Conservation (phyloP, 2,888 invertebrate species). For the Yponomeuta plumbellus region DNA sequence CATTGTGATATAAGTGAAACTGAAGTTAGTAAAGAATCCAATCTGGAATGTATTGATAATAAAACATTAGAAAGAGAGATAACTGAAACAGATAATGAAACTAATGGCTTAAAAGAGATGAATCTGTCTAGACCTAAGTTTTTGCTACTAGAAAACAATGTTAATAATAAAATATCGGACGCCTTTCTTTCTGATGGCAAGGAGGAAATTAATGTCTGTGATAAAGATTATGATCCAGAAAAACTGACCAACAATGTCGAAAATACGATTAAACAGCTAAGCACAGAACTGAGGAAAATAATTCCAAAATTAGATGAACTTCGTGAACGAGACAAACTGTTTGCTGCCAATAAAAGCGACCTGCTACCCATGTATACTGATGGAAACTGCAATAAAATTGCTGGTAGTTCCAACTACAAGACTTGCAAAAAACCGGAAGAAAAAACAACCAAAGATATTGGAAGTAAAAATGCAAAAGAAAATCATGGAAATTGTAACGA, state of each 20-base stretch:
- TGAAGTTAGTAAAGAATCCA: slow-evolving; percentile 35
- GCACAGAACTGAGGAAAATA: slow-evolving; percentile 65
- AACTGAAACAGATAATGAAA: slow-evolving; percentile 54
- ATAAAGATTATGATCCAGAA: slow-evolving; percentile 59
- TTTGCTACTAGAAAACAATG: slow-evolving; percentile 57
- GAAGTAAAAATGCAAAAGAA: slow-evolving; percentile 3
- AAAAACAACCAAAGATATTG: slow-evolving; percentile 15
- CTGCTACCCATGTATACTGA: slow-evolving; percentile 38
- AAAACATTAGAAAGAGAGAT: slow-evolving; percentile 35
- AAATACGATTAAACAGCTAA: slow-evolving; percentile 65
- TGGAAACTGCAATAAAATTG: slow-evolving; percentile 60
- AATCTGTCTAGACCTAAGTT: slow-evolving; percentile 66
- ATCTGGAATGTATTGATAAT: slow-evolving; percentile 26
- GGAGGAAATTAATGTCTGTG: slow-evolving; percentile 67
- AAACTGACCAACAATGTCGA: slow-evolving; percentile 60
- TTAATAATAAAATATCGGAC: slow-evolving; percentile 69
- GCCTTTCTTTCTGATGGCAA: slow-evolving; percentile 77
- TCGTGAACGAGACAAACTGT: slow-evolving; percentile 60
- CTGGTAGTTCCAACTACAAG: slow-evolving; percentile 27
- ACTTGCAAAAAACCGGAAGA: not conserved
- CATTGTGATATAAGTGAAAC: slow-evolving; percentile 37
- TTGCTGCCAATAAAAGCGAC: slow-evolving; percentile 44
- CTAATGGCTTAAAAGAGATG: slow-evolving; percentile 59
- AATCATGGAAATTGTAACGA: not conserved
- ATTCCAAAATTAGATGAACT: slow-evolving; percentile 71